Base-by-base conservation (phyloP, 2,797 vertebrate species). In the Micrastur ruficollis region DNA sequence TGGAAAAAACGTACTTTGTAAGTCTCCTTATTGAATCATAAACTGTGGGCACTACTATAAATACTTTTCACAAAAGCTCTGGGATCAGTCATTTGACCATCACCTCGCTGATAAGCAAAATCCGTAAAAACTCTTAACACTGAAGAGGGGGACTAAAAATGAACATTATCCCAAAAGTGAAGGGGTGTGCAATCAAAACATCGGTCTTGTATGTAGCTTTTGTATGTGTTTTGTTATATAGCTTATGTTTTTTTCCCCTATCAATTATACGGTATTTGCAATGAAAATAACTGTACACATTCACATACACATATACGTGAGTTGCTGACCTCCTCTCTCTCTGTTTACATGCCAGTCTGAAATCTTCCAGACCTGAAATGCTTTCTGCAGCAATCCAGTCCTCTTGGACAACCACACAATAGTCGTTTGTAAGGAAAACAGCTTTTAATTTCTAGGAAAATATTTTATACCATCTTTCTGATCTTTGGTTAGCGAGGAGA, bases 21-120 rank as follows among this genome's bases (percentile, higher is more conserved):
- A 80, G 40, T 47, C 78, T 95, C 80, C 12, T 62, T 72, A 89
- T 92, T 96, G 90, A 95, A 91, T 95, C 90, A 94, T 68, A 92
- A 95, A 92, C 68, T 0, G 18, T 95, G 81, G 90, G 87, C 0
- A 4, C 38, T 87, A 52, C 94, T 87, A 80, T 78, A 80, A 95
- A 85, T 85, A 94, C 56, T 74, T 90, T 63, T 87, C 52, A 80
- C 32, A 81, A 38, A 92, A 92, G 56, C 91, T 95, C 63, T 83
- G 42, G 12, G 18, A 82, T 89, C 66, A 78, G 78, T 87, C 56
- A 68, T 81, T 68, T 93, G 15, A 93, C 62, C 70, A 78, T 84
- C 71, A 66, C 34, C 83, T 82, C 22, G 4, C 34, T 78, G 36
- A 66, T 42, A 83, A 58, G 32, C 18, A 95, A 93, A 91, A 81